Conservation (phyloP, 2,113 vertebrate species). For the Stegastes partitus region DNA sequence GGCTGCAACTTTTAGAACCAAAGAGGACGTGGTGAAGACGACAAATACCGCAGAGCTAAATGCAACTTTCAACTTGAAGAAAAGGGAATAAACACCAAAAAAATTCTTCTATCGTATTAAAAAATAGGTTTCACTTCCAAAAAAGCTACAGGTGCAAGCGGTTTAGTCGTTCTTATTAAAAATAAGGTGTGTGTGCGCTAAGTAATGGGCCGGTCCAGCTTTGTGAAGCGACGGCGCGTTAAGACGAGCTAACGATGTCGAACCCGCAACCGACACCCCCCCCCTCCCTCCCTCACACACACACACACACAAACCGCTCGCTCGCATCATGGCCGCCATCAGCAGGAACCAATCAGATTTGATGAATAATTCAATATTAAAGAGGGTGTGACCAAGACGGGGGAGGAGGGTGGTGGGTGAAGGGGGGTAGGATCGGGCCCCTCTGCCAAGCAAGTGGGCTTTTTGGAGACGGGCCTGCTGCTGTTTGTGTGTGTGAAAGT, state of each 20-base stretch:
- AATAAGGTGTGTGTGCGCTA: conserved; percentile 2
- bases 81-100: not conserved
- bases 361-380: conserved; percentile 87
- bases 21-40: conserved; percentile 2
- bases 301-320: conserved; percentile 61
- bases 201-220: conserved; percentile 31
- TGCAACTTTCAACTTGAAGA: conserved; percentile 5
- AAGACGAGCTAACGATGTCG: conserved; percentile 61
- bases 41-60: not conserved
- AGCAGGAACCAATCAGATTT: conserved; percentile 83
- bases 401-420: not conserved
- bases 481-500: conserved; percentile 66
- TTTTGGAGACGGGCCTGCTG: conserved; percentile 77
- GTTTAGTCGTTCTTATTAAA: conserved; percentile 4
- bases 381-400: conserved; percentile 78
- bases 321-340: conserved; percentile 78
- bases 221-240: conserved; percentile 52
- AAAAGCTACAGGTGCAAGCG: conserved; percentile 58
- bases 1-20: conserved; percentile 41
- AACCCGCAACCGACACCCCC: conserved; percentile 27
- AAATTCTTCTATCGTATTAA: conserved; percentile 17
- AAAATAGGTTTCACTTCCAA: conserved; percentile 42
- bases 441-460: conserved; percentile 77
- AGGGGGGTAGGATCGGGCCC: conserved; percentile 26
- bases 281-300: not conserved